A percentile compares a stretch with the other conserved stretches of the same genome.
Conservation (phyloP, 2,888 invertebrate genomes). For the Neoaliturus tenellus region DNA sequence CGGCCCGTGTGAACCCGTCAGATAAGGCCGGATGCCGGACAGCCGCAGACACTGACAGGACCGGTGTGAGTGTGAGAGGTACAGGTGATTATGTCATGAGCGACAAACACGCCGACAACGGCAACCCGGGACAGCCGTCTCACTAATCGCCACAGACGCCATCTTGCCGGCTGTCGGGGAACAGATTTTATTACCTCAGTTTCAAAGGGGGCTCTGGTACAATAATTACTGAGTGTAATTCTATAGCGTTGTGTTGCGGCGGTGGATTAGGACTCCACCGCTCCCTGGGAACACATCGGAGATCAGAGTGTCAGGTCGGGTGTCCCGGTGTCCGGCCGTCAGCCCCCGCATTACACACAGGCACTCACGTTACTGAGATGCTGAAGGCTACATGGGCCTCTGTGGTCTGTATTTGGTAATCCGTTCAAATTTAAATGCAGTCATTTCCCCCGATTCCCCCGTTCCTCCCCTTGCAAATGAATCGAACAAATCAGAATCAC, state of each 20-base stretch:
- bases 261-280: slow-evolving; percentile 35
- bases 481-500: too few relatives aligned
- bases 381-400: too few relatives aligned
- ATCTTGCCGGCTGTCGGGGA: slow-evolving; percentile 52
- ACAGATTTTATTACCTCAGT: slow-evolving; percentile 56
- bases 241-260: slow-evolving; percentile 55
- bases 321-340: not conserved
- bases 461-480: too few relatives aligned
- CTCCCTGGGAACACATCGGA: not conserved
- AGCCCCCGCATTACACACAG: not conserved
- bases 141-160: slow-evolving; percentile 55
- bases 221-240: slow-evolving; percentile 56
- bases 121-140: slow-evolving; percentile 25
- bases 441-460: too few relatives aligned
- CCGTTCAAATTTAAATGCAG: too few relatives aligned
- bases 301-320: not conserved
- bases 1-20: not conserved
- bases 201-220: slow-evolving; percentile 47
- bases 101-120: slow-evolving; percentile 17
- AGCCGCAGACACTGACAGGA: slow-evolving; percentile 15
- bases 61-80: not conserved
- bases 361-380: too few relatives aligned
- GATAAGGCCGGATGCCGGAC: not conserved
- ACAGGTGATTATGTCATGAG: slow-evolving; percentile 26
- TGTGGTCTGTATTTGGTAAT: too few relatives aligned